A percentile compares a stretch with the other conserved stretches of the same genome.
phyloP scores from a whole-genome alignment of 2,113 vertebrate species.

The Heloderma charlesbogerti region DNA sequence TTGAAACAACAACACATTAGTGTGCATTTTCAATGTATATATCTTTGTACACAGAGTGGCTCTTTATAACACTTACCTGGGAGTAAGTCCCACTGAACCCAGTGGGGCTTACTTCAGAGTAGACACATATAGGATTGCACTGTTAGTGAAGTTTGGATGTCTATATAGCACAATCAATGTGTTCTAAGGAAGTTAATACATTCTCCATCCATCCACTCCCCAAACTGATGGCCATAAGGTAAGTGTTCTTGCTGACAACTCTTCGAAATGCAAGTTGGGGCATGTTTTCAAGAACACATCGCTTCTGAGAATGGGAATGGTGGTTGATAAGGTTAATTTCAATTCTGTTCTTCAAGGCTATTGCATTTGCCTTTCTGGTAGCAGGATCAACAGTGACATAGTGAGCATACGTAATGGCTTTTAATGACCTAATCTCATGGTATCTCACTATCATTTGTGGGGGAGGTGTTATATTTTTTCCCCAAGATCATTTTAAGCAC shows the following conservation, averaged over 20 bases:
- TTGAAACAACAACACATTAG: too few species aligned
- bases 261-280: conserved; percentile 6
- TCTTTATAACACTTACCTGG: too few species aligned
- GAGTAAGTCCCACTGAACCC: too few species aligned
- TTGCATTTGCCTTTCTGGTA: conserved; percentile 4
- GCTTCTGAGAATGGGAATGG: not conserved
- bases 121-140: not conserved
- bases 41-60: too few species aligned
- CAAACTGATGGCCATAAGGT: not conserved
- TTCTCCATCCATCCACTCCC: not conserved
- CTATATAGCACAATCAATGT: not conserved
- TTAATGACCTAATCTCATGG: not conserved
- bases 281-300: not conserved
- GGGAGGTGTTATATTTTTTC: not conserved
- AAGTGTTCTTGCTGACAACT: not conserved
- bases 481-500: not conserved
- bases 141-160: not conserved
- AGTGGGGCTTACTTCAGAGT: too few species aligned
- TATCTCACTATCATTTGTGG: not conserved
- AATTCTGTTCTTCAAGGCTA: not conserved
- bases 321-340: not conserved
- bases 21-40: too few species aligned
- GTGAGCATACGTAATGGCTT: not conserved
- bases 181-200: not conserved
- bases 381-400: conserved; percentile 3